These are phyloP conservation scores for Heliconius charithonia DNA, from an alignment of 2,888 invertebrate genomes.

Conservation along the genomic window DNA sequence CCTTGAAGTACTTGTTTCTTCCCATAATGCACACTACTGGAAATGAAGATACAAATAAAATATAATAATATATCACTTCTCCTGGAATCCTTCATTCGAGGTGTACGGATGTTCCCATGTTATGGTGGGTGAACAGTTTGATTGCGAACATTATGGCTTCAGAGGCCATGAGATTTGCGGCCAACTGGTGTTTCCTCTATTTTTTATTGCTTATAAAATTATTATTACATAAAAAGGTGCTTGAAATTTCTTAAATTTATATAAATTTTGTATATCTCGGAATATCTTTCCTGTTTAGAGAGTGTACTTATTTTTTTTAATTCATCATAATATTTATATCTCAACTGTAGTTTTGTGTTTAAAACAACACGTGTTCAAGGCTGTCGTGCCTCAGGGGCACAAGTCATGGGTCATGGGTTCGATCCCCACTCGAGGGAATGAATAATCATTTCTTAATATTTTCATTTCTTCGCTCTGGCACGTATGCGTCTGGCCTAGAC, in stretches of 20 bases:
- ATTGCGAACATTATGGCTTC: slow-evolving; percentile 59
- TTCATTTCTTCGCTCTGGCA: too few relatives aligned
- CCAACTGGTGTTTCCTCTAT: slow-evolving; percentile 45
- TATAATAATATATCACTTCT: slow-evolving; percentile 14
- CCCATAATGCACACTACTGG: too few relatives aligned
- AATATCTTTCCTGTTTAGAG: not conserved
- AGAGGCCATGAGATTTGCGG: slow-evolving; percentile 51
- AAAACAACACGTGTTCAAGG: too few relatives aligned
- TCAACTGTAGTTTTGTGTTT: too few relatives aligned
- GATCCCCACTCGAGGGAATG: too few relatives aligned
- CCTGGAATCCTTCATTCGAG: not conserved
- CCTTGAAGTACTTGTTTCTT: too few relatives aligned
- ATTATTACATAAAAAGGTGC: not conserved
- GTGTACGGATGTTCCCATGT: slow-evolving; percentile 38
- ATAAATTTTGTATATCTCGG: not conserved
- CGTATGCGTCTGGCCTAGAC: too few relatives aligned
- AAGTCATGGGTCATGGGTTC: too few relatives aligned
- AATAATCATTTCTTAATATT: too few relatives aligned
- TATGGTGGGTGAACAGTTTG: slow-evolving; percentile 48
- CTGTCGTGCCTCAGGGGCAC: too few relatives aligned
- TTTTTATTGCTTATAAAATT: slow-evolving; percentile 17
- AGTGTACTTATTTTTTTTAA: not conserved
- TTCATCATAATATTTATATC: too few relatives aligned
- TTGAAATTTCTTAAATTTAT: not conserved
- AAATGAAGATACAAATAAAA: too few relatives aligned